These are phyloP conservation scores for Tupiocoris notatus DNA, from an alignment of 2,888 invertebrate genomes.

Conservation along the genomic window DNA sequence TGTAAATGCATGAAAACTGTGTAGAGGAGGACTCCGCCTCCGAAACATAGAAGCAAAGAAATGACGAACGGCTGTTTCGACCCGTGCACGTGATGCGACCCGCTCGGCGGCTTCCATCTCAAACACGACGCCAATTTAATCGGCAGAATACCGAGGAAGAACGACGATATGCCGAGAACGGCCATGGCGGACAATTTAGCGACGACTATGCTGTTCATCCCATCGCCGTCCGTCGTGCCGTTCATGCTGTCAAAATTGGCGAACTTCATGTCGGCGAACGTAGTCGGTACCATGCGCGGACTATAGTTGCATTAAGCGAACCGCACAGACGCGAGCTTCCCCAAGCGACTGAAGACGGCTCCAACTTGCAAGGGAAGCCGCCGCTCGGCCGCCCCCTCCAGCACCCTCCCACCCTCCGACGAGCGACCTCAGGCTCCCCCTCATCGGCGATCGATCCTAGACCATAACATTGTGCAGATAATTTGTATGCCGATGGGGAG, in stretches of 20 bases:
- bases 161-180: slow-evolving; percentile 72
- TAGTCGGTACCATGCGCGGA: too few species aligned
- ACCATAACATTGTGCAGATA: neutral
- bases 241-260: slow-evolving; percentile 42
- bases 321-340: slow-evolving; percentile 15
- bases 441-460: neutral
- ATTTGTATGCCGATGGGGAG: too few species aligned
- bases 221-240: slow-evolving; percentile 3
- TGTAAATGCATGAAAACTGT: slow-evolving; percentile 66
- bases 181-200: slow-evolving; percentile 79
- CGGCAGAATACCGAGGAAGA: slow-evolving; percentile 72
- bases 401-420: neutral
- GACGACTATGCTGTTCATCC: slow-evolving; percentile 55
- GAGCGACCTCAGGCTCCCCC: neutral
- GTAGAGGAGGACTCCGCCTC: slow-evolving; percentile 65
- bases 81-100: slow-evolving; percentile 42
- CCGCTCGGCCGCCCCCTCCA: neutral
- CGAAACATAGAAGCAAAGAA: slow-evolving; percentile 63
- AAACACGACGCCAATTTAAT: slow-evolving; percentile 61
- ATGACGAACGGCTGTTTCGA: slow-evolving; percentile 54
- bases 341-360: slow-evolving; percentile 21
- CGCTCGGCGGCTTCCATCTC: slow-evolving; percentile 41
- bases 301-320: neutral
- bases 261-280: slow-evolving; percentile 34
- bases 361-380: slow-evolving; percentile 11